phyloP scores from a whole-genome alignment of 2,888 invertebrate species.

The Cacoxenus indagator region DNA sequence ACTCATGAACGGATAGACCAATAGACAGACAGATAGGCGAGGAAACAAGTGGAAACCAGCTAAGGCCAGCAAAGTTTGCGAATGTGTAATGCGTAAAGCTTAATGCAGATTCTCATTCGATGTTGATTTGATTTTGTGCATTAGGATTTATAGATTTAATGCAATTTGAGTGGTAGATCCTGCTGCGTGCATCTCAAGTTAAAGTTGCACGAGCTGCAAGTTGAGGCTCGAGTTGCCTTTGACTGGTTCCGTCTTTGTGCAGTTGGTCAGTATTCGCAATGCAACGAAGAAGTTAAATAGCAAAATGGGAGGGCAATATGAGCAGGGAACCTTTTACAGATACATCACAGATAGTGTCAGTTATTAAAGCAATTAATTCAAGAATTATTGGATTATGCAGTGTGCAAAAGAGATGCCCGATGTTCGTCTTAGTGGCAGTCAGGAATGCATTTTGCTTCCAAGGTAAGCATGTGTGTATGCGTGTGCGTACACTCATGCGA shows the following conservation, averaged over 20 bases:
- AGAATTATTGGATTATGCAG: slow-evolving; percentile 70
- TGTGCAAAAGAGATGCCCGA: slow-evolving; percentile 46
- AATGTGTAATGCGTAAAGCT: slow-evolving; percentile 62
- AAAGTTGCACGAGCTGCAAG: neutral
- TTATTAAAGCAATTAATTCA: slow-evolving; percentile 71
- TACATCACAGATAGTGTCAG: slow-evolving; percentile 63
- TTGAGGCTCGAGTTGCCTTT: neutral
- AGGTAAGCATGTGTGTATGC: neutral
- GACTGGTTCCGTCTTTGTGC: slow-evolving; percentile 12
- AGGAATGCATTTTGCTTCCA: neutral
- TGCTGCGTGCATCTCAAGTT: neutral
- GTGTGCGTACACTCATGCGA: no score
- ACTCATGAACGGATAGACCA: slow-evolving; percentile 7
- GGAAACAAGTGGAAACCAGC: neutral
- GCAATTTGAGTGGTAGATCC: neutral
- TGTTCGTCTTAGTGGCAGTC: neutral
- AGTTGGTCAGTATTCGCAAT: slow-evolving; percentile 5
- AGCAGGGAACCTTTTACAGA: neutral
- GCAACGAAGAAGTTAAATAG: neutral
- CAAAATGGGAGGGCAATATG: neutral
- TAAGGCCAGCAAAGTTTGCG: slow-evolving; percentile 33
- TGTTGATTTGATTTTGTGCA: neutral
- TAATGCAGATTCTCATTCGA: slow-evolving; percentile 39
- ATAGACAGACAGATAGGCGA: neutral
- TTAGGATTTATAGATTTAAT: neutral